phyloP scores from a whole-genome alignment of 2,888 invertebrate genomes.

The Tricholauxania praeusta region DNA sequence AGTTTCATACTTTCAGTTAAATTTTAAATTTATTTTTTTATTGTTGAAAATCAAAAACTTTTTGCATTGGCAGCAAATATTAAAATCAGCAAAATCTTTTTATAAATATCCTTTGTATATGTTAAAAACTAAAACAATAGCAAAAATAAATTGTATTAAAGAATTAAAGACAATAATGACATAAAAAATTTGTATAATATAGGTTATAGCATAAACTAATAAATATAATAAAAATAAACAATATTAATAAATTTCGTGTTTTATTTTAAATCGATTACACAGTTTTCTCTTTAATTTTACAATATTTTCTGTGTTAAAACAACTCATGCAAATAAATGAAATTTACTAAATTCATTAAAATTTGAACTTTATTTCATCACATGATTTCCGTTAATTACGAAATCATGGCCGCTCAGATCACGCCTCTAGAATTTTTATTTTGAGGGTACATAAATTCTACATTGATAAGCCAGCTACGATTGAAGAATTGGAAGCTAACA shows the following conservation, averaged over 20 bases:
- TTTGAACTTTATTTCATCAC: too few relatives aligned
- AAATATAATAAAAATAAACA: constrained; percentile 57
- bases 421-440: too few relatives aligned
- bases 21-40: constrained; percentile 34
- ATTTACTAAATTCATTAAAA: too few relatives aligned
- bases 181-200: constrained; percentile 51
- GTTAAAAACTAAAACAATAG: constrained; percentile 57
- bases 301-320: too few relatives aligned
- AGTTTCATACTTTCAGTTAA: background rate
- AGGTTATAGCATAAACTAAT: constrained; percentile 63
- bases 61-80: constrained; percentile 66
- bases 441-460: too few relatives aligned
- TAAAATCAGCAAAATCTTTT: constrained; percentile 22
- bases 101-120: constrained; percentile 55
- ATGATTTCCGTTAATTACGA: too few relatives aligned
- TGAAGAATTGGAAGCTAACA: too few relatives aligned
- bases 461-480: too few relatives aligned
- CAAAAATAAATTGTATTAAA: constrained; percentile 62
- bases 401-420: too few relatives aligned
- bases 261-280: background rate
- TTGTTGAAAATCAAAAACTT: constrained; percentile 50
- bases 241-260: constrained; percentile 39
- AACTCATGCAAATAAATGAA: too few relatives aligned
- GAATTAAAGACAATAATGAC: constrained; percentile 44
- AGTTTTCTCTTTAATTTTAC: too few relatives aligned